Evolutionary conservation across 2,888 invertebrate species (phyloP), one percentile per base, ranked within the genome.

Genomic region (Temnothorax rugatulus): DNA sequence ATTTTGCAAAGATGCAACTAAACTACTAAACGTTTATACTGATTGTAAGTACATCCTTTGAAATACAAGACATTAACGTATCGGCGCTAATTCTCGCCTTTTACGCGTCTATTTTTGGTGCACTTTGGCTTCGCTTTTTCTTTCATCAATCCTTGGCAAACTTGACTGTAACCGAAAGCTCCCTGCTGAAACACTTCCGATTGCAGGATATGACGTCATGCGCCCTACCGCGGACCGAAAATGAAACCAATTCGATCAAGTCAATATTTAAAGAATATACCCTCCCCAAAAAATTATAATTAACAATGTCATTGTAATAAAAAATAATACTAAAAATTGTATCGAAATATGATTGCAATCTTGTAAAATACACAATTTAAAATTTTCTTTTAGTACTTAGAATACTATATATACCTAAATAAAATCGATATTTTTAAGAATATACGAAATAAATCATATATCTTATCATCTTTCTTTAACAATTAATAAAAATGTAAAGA

Each of bases 141-240:
- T 57, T 29, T 21, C 25, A 64, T 63, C n/a, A 63, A 61, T 47
- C 54, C 69, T 77, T 57, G 57, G 41, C 61, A 85, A 84, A 82
- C 66, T n/a, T 81, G 47, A 77, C 50, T 71, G 84, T 82, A 87
- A 87, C 84, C 76, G 68, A 84, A 61, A 85, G 66, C 77, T 47
- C 63, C 71, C 79, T 59, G 38, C 88, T 77, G 77, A 83, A 85
- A 83, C 38, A 74, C 74, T 90, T 87, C 87, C 86, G 86, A 18
- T 71, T n/a, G 21, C 86, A 82, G 89, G 89, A 90, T 86, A 83
- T 90, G 86, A 89, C 85, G 79, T 86, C 84, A 77, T 71, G 54
- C 63, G 50, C 50, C 61, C 75, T 81, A 64, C 64, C 63, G 52
- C 68, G 41, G 57, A 50, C 61, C 25, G n/a, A 82, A 38, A 61